A percentile compares a stretch with the other conserved stretches of the same genome.
Conservation (phyloP, 1,140 invertebrate species). For the Cotesia glomerata region DNA sequence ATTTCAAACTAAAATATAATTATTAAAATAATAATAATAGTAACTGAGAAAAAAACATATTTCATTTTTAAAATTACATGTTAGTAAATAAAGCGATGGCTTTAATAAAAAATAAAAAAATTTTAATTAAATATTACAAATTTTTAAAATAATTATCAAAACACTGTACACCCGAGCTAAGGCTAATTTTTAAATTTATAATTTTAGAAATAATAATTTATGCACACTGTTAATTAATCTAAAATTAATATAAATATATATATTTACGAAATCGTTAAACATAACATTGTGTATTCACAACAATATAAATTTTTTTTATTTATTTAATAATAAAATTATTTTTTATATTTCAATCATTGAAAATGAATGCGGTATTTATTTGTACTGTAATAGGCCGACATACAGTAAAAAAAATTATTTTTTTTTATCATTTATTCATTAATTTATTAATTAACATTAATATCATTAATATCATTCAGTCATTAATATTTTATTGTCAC, state of each 20-base stretch:
- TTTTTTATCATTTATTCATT: constrained; percentile 5
- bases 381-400: constrained; percentile 58
- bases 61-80: background rate
- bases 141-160: constrained; percentile 12
- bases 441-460: constrained; percentile 9
- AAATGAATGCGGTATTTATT: constrained; percentile 38
- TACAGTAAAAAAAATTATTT: constrained; percentile 11
- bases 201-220: background rate
- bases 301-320: constrained; percentile 46
- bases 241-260: constrained; percentile 40
- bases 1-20: background rate
- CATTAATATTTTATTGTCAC: constrained; percentile 13
- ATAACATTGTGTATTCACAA: constrained; percentile 57
- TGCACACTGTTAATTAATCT: constrained; percentile 16
- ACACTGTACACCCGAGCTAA: constrained; percentile 27
- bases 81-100: constrained; percentile 13
- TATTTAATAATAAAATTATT: constrained; percentile 8
- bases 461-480: constrained; percentile 5
- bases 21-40: background rate
- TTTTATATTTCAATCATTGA: constrained; percentile 1
- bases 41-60: background rate
- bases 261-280: constrained; percentile 57
- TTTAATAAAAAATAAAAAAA: constrained; percentile 16
- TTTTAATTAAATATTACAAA: too few species aligned
- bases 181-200: constrained; percentile 10